Evolutionary conservation across 1,140 invertebrate genomes (phyloP).

Genomic region (Metopolophium dirhodum): DNA sequence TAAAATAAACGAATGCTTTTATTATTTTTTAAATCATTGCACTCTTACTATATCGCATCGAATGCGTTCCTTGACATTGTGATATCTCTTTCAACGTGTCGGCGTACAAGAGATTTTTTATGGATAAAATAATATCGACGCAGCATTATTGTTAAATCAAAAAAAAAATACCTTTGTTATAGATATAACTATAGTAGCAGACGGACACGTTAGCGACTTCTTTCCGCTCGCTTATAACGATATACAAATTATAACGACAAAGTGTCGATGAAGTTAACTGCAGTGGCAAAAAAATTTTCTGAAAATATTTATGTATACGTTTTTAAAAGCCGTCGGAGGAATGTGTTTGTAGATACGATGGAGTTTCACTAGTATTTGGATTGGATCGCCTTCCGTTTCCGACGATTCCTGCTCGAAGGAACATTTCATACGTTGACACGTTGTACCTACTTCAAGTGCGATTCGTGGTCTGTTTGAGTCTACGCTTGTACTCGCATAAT

Average conservation of each 20-base stretch:
- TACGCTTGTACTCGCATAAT: no score
- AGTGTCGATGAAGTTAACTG: background rate
- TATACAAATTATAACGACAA: background rate
- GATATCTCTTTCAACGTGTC: background rate
- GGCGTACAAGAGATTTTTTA: background rate
- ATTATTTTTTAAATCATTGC: background rate
- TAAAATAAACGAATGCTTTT: constrained; percentile 11
- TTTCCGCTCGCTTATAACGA: background rate
- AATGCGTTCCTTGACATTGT: background rate
- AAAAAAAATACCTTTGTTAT: background rate
- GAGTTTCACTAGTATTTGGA: background rate
- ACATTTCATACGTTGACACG: no score
- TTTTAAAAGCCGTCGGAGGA: background rate
- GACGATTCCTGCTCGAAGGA: no score
- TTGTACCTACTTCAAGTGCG: no score
- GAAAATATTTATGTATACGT: no score
- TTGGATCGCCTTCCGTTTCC: no score
- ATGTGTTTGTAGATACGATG: background rate
- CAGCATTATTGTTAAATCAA: background rate
- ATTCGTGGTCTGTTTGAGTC: no score
- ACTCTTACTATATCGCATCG: background rate
- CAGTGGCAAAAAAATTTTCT: background rate
- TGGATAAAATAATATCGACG: background rate
- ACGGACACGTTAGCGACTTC: background rate
- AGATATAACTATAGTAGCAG: no score